Percentiles rank a stretch among this genome's conserved stretches.
Conservation (phyloP, 2,113 vertebrate genomes). For the Xiphophorus hellerii region DNA sequence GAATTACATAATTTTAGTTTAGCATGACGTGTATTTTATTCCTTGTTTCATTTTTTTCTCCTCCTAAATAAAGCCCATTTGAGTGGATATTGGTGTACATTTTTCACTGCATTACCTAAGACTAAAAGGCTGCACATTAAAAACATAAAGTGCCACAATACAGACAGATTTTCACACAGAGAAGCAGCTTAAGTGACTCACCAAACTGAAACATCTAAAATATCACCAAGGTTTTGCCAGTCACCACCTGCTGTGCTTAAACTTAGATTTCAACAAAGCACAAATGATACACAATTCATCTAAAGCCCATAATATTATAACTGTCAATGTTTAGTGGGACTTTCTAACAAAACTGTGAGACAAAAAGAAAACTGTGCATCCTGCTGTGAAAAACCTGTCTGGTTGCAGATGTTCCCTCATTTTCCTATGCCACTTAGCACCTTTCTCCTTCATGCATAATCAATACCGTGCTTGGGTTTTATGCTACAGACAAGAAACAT, state of each 20-base stretch:
- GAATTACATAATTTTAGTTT: too few relatives aligned
- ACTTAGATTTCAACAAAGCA: too few relatives aligned
- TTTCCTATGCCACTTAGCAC: conserved; percentile 21
- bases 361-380: neutral
- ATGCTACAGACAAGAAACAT: conserved; percentile 38
- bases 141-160: too few relatives aligned
- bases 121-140: too few relatives aligned
- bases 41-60: too few relatives aligned
- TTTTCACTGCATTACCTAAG: too few relatives aligned
- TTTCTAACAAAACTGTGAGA: conserved; percentile 5
- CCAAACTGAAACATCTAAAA: neutral
- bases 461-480: conserved; percentile 49
- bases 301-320: conserved; percentile 7
- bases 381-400: conserved; percentile 22
- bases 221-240: too few relatives aligned
- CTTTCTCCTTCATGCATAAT: conserved; percentile 47
- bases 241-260: too few relatives aligned
- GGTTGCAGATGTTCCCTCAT: conserved; percentile 17
- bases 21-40: too few relatives aligned
- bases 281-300: neutral
- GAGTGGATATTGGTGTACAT: too few relatives aligned
- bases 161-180: too few relatives aligned
- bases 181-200: neutral
- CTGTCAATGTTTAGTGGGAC: neutral
- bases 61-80: too few relatives aligned